A percentile compares a stretch with the other conserved stretches of the same genome.
Conservation (phyloP, 2,888 invertebrate genomes). For the Parasteatoda lunata region DNA sequence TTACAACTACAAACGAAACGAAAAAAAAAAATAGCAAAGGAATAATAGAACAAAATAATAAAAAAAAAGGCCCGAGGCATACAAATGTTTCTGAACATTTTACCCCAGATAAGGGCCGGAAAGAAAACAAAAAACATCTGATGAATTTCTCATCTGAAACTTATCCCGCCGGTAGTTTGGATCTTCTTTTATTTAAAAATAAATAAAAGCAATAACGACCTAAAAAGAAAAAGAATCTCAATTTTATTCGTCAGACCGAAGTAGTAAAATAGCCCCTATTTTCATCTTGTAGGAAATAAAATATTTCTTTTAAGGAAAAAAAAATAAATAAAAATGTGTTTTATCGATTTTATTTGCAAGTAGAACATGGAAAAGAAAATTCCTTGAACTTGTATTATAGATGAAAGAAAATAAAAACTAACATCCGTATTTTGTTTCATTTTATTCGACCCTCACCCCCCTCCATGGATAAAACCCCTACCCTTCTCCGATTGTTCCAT, state of each 20-base stretch:
- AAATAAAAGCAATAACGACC: not conserved
- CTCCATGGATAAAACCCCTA: no score
- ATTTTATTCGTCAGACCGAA: not conserved
- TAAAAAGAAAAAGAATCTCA: not conserved
- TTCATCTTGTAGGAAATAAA: not conserved
- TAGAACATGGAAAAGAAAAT: not conserved
- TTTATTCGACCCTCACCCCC: not conserved
- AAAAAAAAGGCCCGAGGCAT: not conserved
- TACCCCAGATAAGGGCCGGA: not conserved
- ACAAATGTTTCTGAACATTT: not conserved
- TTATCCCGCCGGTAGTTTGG: not conserved
- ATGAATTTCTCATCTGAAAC: slow-evolving; percentile 2
- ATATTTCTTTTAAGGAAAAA: not conserved
- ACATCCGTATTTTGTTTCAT: not conserved
- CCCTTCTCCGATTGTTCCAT: not conserved
- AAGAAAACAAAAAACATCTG: not conserved
- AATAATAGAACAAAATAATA: not conserved
- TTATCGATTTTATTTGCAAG: not conserved
- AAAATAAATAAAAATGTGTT: not conserved
- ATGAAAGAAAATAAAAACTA: not conserved
- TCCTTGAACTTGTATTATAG: not conserved
- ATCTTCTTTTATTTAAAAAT: not conserved
- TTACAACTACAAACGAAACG: no score
- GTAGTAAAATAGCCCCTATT: not conserved
- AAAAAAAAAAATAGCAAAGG: not conserved